Conservation (phyloP, 2,797 vertebrate genomes). For the Molothrus aeneus region DNA sequence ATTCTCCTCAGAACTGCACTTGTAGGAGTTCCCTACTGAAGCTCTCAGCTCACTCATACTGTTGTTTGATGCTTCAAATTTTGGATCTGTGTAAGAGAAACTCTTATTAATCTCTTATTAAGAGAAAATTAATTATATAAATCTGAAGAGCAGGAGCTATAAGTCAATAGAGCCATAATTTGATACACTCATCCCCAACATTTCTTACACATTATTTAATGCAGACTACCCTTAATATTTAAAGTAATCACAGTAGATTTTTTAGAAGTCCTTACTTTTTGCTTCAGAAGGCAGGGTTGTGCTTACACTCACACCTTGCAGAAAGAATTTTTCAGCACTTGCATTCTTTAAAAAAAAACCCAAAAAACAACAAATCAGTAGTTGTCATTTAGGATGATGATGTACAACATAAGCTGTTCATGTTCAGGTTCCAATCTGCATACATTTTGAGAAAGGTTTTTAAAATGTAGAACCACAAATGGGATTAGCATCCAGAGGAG, state of each 20-base stretch:
- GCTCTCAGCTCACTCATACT: slow-evolving; percentile 85
- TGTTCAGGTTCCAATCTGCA: not conserved
- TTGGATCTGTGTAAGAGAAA: slow-evolving; percentile 40
- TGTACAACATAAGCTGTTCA: not conserved
- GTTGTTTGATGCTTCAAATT: slow-evolving; percentile 65
- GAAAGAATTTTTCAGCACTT: slow-evolving; percentile 72
- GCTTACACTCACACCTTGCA: slow-evolving; percentile 63
- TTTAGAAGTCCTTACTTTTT: slow-evolving; percentile 62
- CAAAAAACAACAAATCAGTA: not conserved
- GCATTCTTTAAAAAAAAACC: slow-evolving; percentile 65
- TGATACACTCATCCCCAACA: not conserved
- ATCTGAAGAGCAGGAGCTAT: not conserved
- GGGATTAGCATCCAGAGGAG: not conserved
- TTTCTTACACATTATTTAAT: not conserved
- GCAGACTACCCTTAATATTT: not conserved
- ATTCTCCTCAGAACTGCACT: slow-evolving; percentile 85
- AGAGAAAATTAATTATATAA: not conserved
- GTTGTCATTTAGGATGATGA: not conserved
- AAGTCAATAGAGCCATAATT: not conserved
- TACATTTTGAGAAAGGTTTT: not conserved
- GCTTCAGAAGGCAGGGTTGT: slow-evolving; percentile 64
- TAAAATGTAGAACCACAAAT: not conserved
- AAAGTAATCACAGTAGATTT: not conserved
- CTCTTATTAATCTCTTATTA: not conserved
- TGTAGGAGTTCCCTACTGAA: slow-evolving; percentile 87